Base-by-base conservation (phyloP, 2,797 vertebrate species). In the Sphaeramia orbicularis region DNA sequence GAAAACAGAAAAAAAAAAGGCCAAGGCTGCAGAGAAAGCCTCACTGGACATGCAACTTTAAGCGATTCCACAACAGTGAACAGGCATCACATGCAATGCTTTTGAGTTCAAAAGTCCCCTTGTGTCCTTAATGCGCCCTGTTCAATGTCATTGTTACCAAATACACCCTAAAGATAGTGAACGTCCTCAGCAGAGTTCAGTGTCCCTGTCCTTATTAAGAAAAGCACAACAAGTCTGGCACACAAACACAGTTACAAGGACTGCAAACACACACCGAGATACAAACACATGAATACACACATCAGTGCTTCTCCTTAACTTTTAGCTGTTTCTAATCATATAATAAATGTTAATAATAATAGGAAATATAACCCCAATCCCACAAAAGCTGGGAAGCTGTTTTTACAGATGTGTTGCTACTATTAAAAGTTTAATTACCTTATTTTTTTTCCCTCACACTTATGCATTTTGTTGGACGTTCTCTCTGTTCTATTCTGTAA, bases 131-230 rank as follows among this genome's bases (percentile, higher is more conserved):
- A 55, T 73, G 57, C 21, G 7, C 56, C 41, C 32, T 24, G 27
- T 63, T 82, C 62, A 79, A 68, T 70, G 73, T 80, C 78, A 84
- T 7, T 43, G 53, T 58, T 38, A 35, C 73, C 55, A 75, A 50
- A 71, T 57, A 14, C 55, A 60, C 63, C 27, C 66, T 68, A 74
- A 74, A 82, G 76, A 61, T 57, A 70, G 30, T 43, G 19, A 37
- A 38, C 44, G 65, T 77, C 57, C 75, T 71, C 42, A 13, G 45
- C 40, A 61, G 65, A 48, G 71, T 64, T 67, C 41, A 56, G 6
- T 40, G 55, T 60, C 58, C 65, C 42, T 73, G 75, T 62, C 70
- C 76, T 80, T 19, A 55, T 76, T 78, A 76, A 55, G 27, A 67
- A 64, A 64, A n/a, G n/a, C 41, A 58, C 44, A 55, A 58, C 32